Percentiles rank a stretch among this genome's conserved stretches.
phyloP scores from a whole-genome alignment of 1,140 invertebrate genomes.

The Tachypleus tridentatus region DNA sequence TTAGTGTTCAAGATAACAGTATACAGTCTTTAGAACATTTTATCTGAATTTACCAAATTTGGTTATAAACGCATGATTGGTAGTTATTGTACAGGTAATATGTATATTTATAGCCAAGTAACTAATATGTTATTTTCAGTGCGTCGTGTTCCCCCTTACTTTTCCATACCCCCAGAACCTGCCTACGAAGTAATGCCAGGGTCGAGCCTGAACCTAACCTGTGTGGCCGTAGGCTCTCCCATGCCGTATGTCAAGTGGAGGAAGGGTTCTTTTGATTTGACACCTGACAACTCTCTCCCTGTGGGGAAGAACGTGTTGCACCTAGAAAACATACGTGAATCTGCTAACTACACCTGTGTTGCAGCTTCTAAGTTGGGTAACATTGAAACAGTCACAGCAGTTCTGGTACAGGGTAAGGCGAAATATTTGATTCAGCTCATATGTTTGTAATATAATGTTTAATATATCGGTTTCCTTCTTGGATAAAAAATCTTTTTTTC shows the following conservation, averaged over 20 bases:
- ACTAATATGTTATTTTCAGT: slow-evolving; percentile 46
- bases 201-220: slow-evolving; percentile 79
- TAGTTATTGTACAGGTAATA: too few species aligned
- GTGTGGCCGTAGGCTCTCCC: slow-evolving; percentile 90
- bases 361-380: slow-evolving; percentile 86
- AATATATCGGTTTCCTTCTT: too few species aligned
- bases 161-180: slow-evolving; percentile 74
- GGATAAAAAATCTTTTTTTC: too few species aligned
- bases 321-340: slow-evolving; percentile 73
- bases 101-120: too few species aligned
- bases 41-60: too few species aligned
- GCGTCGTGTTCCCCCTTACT: slow-evolving; percentile 81
- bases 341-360: slow-evolving; percentile 87
- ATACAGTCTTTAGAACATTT: too few species aligned
- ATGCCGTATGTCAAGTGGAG: slow-evolving; percentile 97
- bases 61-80: too few species aligned
- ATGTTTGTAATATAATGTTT: too few species aligned
- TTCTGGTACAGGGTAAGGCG: slow-evolving; percentile 88
- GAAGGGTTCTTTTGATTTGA: slow-evolving; percentile 68
- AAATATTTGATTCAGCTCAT: too few species aligned
- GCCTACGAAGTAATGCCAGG: slow-evolving; percentile 80
- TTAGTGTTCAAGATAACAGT: too few species aligned
- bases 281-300: slow-evolving; percentile 41
- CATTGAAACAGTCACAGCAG: slow-evolving; percentile 69
- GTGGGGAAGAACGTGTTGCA: slow-evolving; percentile 63